Base-by-base conservation (phyloP, 2,797 vertebrate genomes). In the Eulemur coronatus region DNA sequence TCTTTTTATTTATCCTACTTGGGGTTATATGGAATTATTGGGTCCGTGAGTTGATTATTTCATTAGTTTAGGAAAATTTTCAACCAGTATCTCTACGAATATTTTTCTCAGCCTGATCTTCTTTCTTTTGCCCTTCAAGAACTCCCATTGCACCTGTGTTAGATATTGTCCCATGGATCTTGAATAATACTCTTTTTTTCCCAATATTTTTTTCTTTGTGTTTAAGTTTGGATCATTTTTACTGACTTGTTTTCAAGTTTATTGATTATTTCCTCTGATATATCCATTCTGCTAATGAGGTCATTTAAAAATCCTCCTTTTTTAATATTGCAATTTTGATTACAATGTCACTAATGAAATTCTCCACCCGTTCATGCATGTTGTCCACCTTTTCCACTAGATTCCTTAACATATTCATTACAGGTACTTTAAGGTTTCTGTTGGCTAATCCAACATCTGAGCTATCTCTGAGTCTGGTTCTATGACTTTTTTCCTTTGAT, bases 161-260 rank as follows among this genome's bases (percentile, higher is more conserved):
- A 57, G 6, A 55, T 65, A 33, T 48, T 67, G 13, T 61, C 41
- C 35, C 70, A 52, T 69, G 20, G 41, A 72, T 67, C 59, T 67
- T 50, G 33, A 4, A 61, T 82, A 22, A 59, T 82, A 22, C 10
- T 80, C 12, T 90, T 18, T 50, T 84, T 61, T 55, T 35, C n/a
- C 30, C 4, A 35, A 4, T 0, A 35, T n/a, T 78, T 65, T 52
- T 57, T 30, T 63, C 43, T 55, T 20, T 94, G 30, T 73, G 24
- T 89, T 89, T 92, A 94, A 84, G 65, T 92, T 69, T 55, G 52
- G 73, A 38, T 81, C 52, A 61, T 88, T 94, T 95, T 94, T 91
- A 86, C 48, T 91, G 82, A 93, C 13, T 41, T 11, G 20, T 89
- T 95, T 91, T 90, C 59, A 75, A 92, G 46, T 80, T 76, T 63